Base-by-base conservation (phyloP, 1,140 invertebrate species). In the Drosophila auraria region DNA sequence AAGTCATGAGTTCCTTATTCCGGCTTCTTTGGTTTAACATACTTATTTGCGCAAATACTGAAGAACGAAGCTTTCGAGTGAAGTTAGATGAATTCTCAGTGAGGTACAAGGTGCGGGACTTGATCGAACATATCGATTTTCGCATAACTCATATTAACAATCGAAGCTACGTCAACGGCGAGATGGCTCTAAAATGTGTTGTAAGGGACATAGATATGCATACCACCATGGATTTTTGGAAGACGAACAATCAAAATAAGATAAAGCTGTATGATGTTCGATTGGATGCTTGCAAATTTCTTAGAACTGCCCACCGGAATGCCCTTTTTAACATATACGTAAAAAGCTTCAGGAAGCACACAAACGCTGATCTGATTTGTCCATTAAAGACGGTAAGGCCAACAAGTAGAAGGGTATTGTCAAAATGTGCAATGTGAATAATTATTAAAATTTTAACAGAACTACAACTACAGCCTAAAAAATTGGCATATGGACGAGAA, bases 391-490 rank as follows among this genome's bases (percentile, higher is more conserved):
- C 44, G 60, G 75, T 80, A n/a, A 60, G 60, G 4, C 3, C 8
- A 45, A 20, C 8, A 11, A 3, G 9, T 36, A 7, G 1, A 36
- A 20, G 20, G 20, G 3, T 40, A 25, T 38, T 12, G 7, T 6
- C 5, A 11, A 50, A 23, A 36, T 27, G 33, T 27, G 15, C 3
- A 36, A 11, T 23, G 30, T 7, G 3, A 0, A 14, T 25, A 5
- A 40, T 2, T 25, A 8, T 56, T 15, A 27, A 17, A 1, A 30
- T 30, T 17, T 59, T 15, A 1, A 38, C 6, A 82, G 80, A 60
- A 82, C n/a, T 78, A 73, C 4, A 78, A 58, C 30, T 84, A 86
- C 12, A 61, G 74, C 4, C 9, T 86, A 3, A 66, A 2, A 11
- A 64, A 86, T 25, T 84, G 69, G 64, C 45, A 56, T 64, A 15